Base-by-base conservation (phyloP, 2,113 vertebrate genomes). In the Aleadryas rufinucha region DNA sequence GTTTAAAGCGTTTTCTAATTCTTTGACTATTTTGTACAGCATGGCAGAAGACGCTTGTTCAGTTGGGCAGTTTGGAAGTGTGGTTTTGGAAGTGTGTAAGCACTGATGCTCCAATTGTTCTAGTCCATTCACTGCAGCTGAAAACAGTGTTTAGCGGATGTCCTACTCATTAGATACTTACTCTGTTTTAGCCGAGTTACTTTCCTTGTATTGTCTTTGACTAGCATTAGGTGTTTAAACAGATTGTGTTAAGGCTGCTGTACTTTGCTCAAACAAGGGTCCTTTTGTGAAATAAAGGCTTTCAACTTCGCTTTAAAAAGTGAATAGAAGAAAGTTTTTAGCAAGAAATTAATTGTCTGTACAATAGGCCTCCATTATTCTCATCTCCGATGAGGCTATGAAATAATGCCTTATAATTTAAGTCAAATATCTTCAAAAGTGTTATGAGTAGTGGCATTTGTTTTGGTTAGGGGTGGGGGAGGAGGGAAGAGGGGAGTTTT, bases 171-270 rank as follows among this genome's bases (percentile, higher is more conserved):
- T 88, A 79, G 63, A 16, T 76, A 23, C 53, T 47, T 59, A 39
- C 0, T 89, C 49, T 89, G 37, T 57, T 81, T 60, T 68, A 86
- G 45, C 28, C 60, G 28, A 44, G 64, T 50, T 91, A 56, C 63
- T 94, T 96, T 78, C 89, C 78, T 93, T 82, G 60, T 89, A 60
- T 91, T 95, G 81, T 94, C 87, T 89, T 87, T 45, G 66, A 66
- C 49, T 61, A 70, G 26, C 35, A 44, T 71, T 72, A 92, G 86
- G 83, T 90, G 78, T 84, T 91, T 47, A 80, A 95, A 61, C 41
- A 90, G 78, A 37, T 87, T 74, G 54, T 88, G 21, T n/a, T 49
- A 72, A 50, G 27, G 30, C 70, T 64, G 18, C 41, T 53, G 0
- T 49, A 33, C 15, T 41, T 81, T 30, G 20, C 47, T 68, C 44